These are phyloP conservation scores for Drosophila sordidapex DNA, from an alignment of 2,888 invertebrate genomes.

Conservation along the genomic window DNA sequence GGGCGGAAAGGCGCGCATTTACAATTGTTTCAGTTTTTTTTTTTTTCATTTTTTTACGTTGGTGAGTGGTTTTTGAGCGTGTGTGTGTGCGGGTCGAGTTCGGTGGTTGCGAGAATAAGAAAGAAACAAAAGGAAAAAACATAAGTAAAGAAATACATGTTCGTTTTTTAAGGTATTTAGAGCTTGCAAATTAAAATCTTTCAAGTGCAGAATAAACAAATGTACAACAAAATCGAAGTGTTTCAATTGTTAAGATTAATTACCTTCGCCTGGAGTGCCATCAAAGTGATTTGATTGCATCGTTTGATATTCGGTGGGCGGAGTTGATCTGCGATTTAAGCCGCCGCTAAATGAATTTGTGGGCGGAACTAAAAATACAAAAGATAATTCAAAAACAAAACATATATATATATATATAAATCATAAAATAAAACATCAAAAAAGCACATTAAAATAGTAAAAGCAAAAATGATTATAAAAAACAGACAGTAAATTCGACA, in stretches of 20 bases:
- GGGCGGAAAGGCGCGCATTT: slow-evolving; percentile 35
- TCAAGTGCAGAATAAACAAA: slow-evolving; percentile 24
- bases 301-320: slow-evolving; percentile 81
- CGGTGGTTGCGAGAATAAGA: slow-evolving; percentile 37
- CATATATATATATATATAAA: slow-evolving; percentile 8
- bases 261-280: slow-evolving; percentile 82
- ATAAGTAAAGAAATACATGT: slow-evolving; percentile 32
- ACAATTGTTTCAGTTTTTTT: slow-evolving; percentile 13
- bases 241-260: slow-evolving; percentile 37
- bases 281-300: slow-evolving; percentile 75
- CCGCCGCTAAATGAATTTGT: slow-evolving; percentile 75
- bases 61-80: slow-evolving; percentile 34
- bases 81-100: slow-evolving; percentile 26
- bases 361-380: slow-evolving; percentile 76
- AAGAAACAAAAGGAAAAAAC: slow-evolving; percentile 26
- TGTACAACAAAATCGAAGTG: slow-evolving; percentile 19
- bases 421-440: slow-evolving; percentile 6
- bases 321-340: slow-evolving; percentile 77
- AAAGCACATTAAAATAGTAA: slow-evolving; percentile 2
- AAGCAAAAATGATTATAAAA: slow-evolving; percentile 6
- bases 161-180: background rate
- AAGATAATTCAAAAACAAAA: slow-evolving; percentile 28
- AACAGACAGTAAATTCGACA: background rate
- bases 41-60: background rate
- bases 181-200: slow-evolving; percentile 24